Percentiles rank a stretch among this genome's conserved stretches.
These are phyloP conservation scores for Chaetodon trifasciatus DNA, from an alignment of 2,797 vertebrate genomes.

Conservation along the genomic window DNA sequence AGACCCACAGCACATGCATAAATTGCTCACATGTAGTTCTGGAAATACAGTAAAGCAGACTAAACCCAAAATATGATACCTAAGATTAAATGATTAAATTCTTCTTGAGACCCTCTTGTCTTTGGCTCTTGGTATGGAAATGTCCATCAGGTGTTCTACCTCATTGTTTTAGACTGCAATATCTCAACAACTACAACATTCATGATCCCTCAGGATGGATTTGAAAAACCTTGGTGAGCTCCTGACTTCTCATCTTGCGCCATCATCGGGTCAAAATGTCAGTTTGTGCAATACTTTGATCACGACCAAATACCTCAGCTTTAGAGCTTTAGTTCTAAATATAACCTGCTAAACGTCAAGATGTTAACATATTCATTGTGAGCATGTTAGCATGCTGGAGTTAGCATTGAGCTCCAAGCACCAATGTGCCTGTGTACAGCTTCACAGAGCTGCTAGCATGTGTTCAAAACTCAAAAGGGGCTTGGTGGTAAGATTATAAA, in stretches of 20 bases:
- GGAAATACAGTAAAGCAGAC: too few species aligned
- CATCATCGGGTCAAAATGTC: neutral
- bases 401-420: neutral
- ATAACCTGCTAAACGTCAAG: neutral
- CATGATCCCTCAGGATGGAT: neutral
- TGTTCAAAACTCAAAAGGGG: neutral
- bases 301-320: neutral
- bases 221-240: neutral
- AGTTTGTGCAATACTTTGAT: neutral
- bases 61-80: too few species aligned
- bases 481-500: constrained; percentile 13
- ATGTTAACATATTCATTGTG: neutral
- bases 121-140: too few species aligned
- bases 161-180: too few species aligned
- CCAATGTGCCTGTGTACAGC: neutral
- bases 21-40: too few species aligned
- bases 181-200: neutral
- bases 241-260: neutral
- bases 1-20: too few species aligned
- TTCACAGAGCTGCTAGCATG: neutral
- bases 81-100: neutral
- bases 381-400: neutral
- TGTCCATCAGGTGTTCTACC: too few species aligned
- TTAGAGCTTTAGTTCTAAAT: neutral
- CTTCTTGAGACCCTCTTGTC: too few species aligned